Percentiles rank a stretch among this genome's conserved stretches.
These are phyloP conservation scores for Oreochromis aureus DNA, from an alignment of 2,113 vertebrate genomes.

Conservation along the genomic window DNA sequence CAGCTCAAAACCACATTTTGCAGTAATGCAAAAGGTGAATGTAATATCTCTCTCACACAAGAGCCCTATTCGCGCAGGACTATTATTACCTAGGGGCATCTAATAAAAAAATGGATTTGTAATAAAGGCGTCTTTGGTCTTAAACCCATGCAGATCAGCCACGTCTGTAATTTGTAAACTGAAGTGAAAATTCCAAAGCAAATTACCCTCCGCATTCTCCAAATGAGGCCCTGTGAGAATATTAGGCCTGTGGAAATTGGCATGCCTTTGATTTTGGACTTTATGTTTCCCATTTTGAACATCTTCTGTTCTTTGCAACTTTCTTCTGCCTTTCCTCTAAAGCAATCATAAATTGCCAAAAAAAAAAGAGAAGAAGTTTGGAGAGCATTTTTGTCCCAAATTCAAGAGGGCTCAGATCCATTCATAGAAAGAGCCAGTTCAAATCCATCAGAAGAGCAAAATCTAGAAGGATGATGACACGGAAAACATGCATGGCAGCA, in stretches of 20 bases:
- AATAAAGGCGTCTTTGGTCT: not conserved
- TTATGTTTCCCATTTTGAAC: not conserved
- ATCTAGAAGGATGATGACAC: not conserved
- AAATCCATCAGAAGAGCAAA: not conserved
- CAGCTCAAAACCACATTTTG: not conserved
- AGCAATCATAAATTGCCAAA: not conserved
- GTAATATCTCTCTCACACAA: not conserved
- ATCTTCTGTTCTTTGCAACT: not conserved
- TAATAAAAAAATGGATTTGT: not conserved
- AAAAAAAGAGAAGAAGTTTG: not conserved
- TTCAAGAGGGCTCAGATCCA: not conserved
- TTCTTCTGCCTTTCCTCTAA: not conserved
- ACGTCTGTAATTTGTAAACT: not conserved
- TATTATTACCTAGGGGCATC: not conserved
- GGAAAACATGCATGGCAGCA: not conserved
- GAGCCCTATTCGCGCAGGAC: not conserved
- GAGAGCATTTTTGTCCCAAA: not conserved
- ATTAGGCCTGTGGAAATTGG: not conserved
- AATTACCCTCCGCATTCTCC: not conserved
- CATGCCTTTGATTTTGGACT: not conserved
- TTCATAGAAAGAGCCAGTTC: not conserved
- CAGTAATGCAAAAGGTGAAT: not conserved
- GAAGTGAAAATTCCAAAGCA: not conserved
- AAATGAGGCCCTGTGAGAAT: not conserved
- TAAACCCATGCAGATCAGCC: not conserved